Base-by-base conservation (phyloP, 2,888 invertebrate genomes). In the Acronicta leporina region DNA sequence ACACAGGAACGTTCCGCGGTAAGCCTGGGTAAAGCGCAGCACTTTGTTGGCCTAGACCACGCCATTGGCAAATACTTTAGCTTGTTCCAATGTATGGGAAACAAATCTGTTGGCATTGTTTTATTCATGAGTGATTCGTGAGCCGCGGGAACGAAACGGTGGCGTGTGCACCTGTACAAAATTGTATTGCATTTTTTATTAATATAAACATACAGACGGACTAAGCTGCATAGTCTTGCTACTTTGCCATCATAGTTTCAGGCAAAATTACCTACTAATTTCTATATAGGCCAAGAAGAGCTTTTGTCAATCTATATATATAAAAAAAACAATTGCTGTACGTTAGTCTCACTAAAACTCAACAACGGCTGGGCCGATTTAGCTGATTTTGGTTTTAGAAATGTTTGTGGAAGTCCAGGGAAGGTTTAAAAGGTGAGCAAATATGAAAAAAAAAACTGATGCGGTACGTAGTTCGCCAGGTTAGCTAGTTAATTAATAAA, bases 1-100 rank as follows among this genome's bases (percentile, higher is more conserved):
- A 79, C 75, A 81, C 77, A 71, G 59, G 68, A 58, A 70, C 79
- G 75, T 79, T 70, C 63, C 70, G 59, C 63, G 73, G 74, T 79
- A 75, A 75, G 73, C 74, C 67, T 52, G 58, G 63, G 62, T 72
- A 61, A 66, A 60, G 63, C 66, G 45, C 35, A 47, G 54, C 59
- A 73, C 77, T 75, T 73, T 81, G 78, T 78, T 73, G 74, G 66
- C 53, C 66, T 61, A 66, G 61, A 51, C 20, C 71, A 63, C 65
- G 66, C 68, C 57, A 64, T 61, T 54, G 54, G 67, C 67, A 78
- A 81, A 80, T 72, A 77, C 63, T 67, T 70, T 62, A 63, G 67
- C 66, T 74, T 68, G 66, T 68, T 68, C 62, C 55, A 54, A 61
- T 68, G 63, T 71, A 71, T 65, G 68, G 59, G 55, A 62, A 70